These are phyloP conservation scores for Solen grandis DNA, from an alignment of 1,140 invertebrate species.

Conservation along the genomic window DNA sequence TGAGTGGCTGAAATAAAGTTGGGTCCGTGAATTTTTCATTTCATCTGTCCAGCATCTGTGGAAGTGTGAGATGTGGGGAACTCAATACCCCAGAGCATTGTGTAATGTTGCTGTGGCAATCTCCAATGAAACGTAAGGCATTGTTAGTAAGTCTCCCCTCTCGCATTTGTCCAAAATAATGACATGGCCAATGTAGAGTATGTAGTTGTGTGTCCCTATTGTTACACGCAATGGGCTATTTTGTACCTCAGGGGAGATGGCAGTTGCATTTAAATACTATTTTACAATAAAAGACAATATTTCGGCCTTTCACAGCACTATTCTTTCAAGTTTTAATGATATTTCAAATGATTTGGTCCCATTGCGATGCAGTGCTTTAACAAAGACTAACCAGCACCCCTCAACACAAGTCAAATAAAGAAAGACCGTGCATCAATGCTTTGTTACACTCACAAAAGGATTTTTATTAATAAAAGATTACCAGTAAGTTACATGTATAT, in stretches of 20 bases:
- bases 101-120: constrained; percentile 9
- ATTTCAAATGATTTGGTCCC: constrained; percentile 32
- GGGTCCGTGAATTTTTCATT: constrained; percentile 19
- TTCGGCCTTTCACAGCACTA: constrained; percentile 12
- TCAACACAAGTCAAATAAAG: constrained; percentile 24
- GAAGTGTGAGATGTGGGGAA: constrained; percentile 8
- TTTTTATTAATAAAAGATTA: too few species aligned
- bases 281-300: neutral
- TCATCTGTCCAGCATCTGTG: constrained; percentile 52
- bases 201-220: neutral
- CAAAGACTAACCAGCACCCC: constrained; percentile 21
- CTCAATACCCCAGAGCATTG: constrained; percentile 45
- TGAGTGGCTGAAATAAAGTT: constrained; percentile 30
- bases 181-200: neutral
- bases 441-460: too few species aligned
- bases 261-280: constrained; percentile 45
- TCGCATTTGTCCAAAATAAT: neutral
- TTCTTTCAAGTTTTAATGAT: constrained; percentile 43
- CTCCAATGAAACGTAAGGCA: neutral
- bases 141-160: neutral
- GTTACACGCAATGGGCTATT: constrained; percentile 43
- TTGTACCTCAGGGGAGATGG: constrained; percentile 18
- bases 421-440: constrained; percentile 40
- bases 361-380: constrained; percentile 23
- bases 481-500: too few species aligned